Percentiles rank a stretch among this genome's conserved stretches.
phyloP scores from a whole-genome alignment of 2,113 vertebrate species.

The Festucalex cinctus region DNA sequence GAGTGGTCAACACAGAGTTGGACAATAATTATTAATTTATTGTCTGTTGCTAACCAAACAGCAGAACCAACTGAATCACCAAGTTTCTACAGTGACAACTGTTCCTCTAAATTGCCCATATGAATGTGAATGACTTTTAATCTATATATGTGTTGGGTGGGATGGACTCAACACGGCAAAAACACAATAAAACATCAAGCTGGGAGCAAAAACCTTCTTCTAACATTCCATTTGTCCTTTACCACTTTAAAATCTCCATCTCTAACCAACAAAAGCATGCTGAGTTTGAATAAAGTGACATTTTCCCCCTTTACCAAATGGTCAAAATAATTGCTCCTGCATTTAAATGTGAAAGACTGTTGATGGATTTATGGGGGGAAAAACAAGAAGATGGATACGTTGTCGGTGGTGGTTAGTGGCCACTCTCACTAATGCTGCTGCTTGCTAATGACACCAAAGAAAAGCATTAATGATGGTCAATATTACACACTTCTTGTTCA shows the following conservation, averaged over 20 bases:
- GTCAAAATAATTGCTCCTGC: too few relatives aligned
- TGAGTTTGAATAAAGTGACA: constrained; percentile 42
- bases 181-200: too few relatives aligned
- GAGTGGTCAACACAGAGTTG: too few relatives aligned
- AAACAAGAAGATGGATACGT: neutral
- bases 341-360: too few relatives aligned
- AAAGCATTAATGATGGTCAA: constrained; percentile 40
- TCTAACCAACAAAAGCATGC: constrained; percentile 37
- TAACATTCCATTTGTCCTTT: too few relatives aligned
- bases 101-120: too few relatives aligned
- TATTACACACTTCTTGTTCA: constrained; percentile 58
- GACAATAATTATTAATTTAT: too few relatives aligned
- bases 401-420: neutral
- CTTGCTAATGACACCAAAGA: constrained; percentile 37
- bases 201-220: too few relatives aligned
- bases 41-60: neutral
- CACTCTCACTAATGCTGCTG: constrained; percentile 12
- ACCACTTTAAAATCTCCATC: constrained; percentile 32
- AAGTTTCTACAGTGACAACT: neutral
- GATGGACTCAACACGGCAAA: too few relatives aligned
- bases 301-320: constrained; percentile 8
- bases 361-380: neutral
- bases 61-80: neutral
- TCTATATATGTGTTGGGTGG: too few relatives aligned
- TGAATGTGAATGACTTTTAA: too few relatives aligned